Evolutionary conservation across 2,797 vertebrate species (phyloP).

Genomic region (Miichthys miiuy): DNA sequence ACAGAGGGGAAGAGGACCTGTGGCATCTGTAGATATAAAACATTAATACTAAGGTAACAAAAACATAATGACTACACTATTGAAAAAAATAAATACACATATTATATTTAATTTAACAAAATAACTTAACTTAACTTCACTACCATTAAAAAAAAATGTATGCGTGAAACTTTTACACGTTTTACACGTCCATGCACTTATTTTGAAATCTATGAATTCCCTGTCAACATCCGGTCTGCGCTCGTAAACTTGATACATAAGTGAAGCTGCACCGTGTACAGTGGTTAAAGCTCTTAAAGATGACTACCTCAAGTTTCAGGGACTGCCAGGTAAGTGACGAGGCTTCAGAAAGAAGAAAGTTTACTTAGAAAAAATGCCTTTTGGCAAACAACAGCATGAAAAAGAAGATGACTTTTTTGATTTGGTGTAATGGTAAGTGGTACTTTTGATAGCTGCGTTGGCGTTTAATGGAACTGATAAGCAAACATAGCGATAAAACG

Average conservation of each 20-base stretch:
- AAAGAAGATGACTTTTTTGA: neutral
- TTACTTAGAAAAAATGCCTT: no score
- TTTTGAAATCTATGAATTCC: slow-evolving; percentile 8
- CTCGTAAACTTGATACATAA: rapidly evolving
- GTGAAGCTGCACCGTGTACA: rapidly evolving
- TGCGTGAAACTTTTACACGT: neutral
- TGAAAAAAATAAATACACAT: no score
- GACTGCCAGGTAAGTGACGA: slow-evolving; percentile 78
- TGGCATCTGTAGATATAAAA: no score
- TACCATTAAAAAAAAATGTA: neutral
- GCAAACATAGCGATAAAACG: neutral
- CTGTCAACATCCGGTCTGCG: neutral
- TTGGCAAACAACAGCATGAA: neutral
- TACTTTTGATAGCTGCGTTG: no score
- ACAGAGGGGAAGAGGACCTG: no score
- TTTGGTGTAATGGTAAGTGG: neutral
- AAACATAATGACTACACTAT: no score
- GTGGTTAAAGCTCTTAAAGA: neutral
- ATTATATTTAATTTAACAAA: neutral
- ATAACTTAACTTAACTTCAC: neutral
- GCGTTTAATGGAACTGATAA: no score
- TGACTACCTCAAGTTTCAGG: slow-evolving; percentile 66
- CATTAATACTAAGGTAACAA: no score
- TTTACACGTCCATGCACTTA: slow-evolving; percentile 43
- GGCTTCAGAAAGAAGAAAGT: neutral